Evolutionary conservation across 1,140 invertebrate species (phyloP), one percentile per base, ranked within the genome.

Genomic region (Euura lappo): DNA sequence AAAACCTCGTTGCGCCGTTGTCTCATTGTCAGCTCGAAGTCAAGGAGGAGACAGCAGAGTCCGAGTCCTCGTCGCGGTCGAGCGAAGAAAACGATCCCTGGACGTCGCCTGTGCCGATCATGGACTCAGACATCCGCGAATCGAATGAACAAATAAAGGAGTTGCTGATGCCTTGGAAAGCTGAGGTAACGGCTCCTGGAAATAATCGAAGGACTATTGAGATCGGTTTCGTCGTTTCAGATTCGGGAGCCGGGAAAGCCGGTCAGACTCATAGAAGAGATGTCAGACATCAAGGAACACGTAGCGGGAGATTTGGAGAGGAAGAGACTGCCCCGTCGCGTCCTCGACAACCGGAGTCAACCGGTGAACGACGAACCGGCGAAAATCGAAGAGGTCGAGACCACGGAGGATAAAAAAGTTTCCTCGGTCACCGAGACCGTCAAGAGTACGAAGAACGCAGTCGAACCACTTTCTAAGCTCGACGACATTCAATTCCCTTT

Each of bases 101-200:
- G 28, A 28, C 28, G 28, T 28, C 28, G 28, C 28, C 28, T 28
- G 28, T 28, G 28, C 28, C 28, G 28, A 28, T 28, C 28, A 28
- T 1, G 28, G 28, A 28, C 28, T 28, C 28, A 1, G 28, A 28
- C 28, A 28, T 28, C 28, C 28, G 1, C 28, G 28, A 28, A 64
- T 13, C 8, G 8, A 64, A 68, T 68, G 66, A 44, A 44, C 13
- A 68, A 10, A 68, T 68, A 8, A 28, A 68, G 73, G 69, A 42
- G 64, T 72, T 81, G 75, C 73, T 80, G 72, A 60, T 82, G 42
- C 80, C 81, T 68, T 78, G 77, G 74, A 75, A 69, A 72, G 71
- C 74, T 13, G 8, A 77, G 68, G 77, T 79, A 73, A 47, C 72
- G 65, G 68, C 66, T 75, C 68, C 67, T 70, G 1, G 67, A 44